A percentile compares a stretch with the other conserved stretches of the same genome.
Conservation (phyloP, 1,140 invertebrate species). For the Danaus plexippus region DNA sequence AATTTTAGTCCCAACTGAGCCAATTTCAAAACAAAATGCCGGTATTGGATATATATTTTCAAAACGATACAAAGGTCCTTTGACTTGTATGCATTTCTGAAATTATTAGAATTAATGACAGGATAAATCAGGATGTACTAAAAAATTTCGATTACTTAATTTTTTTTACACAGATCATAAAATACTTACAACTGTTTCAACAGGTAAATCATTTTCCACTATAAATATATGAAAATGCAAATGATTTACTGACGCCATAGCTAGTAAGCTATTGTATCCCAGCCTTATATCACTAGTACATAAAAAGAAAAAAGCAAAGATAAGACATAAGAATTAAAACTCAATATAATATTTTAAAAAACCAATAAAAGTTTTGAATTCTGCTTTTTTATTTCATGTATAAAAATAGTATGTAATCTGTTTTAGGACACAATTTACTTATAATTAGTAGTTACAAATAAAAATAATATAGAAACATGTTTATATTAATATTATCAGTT, state of each 20-base stretch:
- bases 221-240: constrained; percentile 84
- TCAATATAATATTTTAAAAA: neutral
- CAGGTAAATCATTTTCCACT: constrained; percentile 73
- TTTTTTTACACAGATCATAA: neutral
- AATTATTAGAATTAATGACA: constrained; percentile 28
- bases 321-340: constrained; percentile 9
- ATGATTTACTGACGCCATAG: constrained; percentile 86
- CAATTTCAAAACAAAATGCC: constrained; percentile 77
- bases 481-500: too few relatives aligned
- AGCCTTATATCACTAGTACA: constrained; percentile 74
- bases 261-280: constrained; percentile 84
- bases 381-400: neutral
- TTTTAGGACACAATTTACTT: too few relatives aligned
- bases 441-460: too few relatives aligned
- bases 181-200: constrained; percentile 77
- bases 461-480: too few relatives aligned
- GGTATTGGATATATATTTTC: constrained; percentile 71
- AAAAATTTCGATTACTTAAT: neutral
- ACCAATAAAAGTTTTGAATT: neutral
- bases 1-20: constrained; percentile 41
- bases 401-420: neutral
- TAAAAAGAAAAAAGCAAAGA: constrained; percentile 5
- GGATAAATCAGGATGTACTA: neutral
- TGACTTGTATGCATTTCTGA: constrained; percentile 69
- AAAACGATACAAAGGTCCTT: constrained; percentile 67